Base-by-base conservation (phyloP, 2,797 vertebrate genomes). In the Salmo trutta region DNA sequence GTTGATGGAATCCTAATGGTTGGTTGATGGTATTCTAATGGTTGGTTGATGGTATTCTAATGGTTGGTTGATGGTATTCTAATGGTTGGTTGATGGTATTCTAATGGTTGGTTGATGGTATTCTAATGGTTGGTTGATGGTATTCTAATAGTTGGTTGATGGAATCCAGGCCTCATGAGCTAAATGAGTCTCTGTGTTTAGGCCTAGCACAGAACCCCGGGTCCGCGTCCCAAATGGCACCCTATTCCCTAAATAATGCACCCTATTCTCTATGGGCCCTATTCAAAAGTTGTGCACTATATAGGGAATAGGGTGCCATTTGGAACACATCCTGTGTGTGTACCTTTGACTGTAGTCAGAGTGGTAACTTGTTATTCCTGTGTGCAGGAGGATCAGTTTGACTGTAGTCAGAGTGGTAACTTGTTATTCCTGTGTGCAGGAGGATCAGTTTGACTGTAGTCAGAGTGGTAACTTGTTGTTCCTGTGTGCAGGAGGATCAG, bases 381-480 rank as follows among this genome's bases (percentile, higher is more conserved):
- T 33, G 33, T 33, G 33, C 33, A 33, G 1, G 33, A 33, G 33
- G 33, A 33, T 33, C 33, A 6, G 33, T 6, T 33, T 33, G 33
- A 33, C 33, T 79, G 71, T 82, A 47, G 85, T 81, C 82, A 59
- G 73, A 85, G 85, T 88, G 86, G 83, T 90, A 87, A 93, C 80
- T 79, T 91, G 83, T 89, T 88, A 80, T 80, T 91, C 75, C 88
- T 86, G 77, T 88, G 77, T 87, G 75, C 91, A 95, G 96, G 95
- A 96, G 90, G 95, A 96, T 88, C 94, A 95, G 91, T 96, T 96
- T 33, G 33, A 33, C 33, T 79, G 71, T 82, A 47, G 85, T 81
- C 82, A 59, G 73, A 85, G 85, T 88, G 86, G 83, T 90, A 87
- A 93, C 80, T 79, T 91, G 83, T 89, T 85, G 1, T 33, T 33